Conservation (phyloP, 2,888 invertebrate species). For the Calephelis perditalis region DNA sequence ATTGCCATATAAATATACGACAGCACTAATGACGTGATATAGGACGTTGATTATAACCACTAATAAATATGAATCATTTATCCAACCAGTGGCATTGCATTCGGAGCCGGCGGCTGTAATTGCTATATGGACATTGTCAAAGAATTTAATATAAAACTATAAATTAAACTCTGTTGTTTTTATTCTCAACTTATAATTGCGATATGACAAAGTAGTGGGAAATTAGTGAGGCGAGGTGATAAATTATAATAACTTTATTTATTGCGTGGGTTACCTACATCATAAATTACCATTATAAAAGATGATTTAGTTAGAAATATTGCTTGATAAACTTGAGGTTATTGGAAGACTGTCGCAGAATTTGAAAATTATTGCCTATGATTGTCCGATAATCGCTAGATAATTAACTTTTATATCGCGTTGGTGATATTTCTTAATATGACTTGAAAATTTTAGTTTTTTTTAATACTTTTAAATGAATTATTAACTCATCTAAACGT, state of each 20-base stretch:
- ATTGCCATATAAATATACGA: conserved; percentile 25
- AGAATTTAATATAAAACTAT: conserved; percentile 21
- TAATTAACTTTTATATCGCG: conserved; percentile 8
- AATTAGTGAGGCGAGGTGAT: conserved; percentile 20
- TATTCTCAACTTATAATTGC: conserved; percentile 20
- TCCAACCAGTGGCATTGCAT: conserved; percentile 9
- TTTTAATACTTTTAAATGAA: conserved; percentile 1
- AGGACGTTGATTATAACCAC: conserved; percentile 26
- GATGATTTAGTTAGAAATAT: conserved; percentile 12
- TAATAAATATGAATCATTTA: conserved; percentile 12
- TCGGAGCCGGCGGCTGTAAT: conserved; percentile 17
- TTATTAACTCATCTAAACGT: conserved; percentile 3
- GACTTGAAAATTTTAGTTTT: background rate
- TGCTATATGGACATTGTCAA: conserved; percentile 12
- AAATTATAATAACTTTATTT: conserved; percentile 20
- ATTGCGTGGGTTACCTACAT: conserved; percentile 15
- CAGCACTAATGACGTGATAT: conserved; percentile 41
- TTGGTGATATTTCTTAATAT: conserved; percentile 1
- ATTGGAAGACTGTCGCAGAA: conserved; percentile 10
- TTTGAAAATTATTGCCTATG: conserved; percentile 11
- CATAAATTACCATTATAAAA: conserved; percentile 13
- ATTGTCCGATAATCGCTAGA: conserved; percentile 7
- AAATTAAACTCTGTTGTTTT: conserved; percentile 16
- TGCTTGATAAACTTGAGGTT: conserved; percentile 6
- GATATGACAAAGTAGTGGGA: conserved; percentile 22